Percentiles rank a stretch among this genome's conserved stretches.
phyloP scores from a whole-genome alignment of 2,113 vertebrate genomes.

The Monopterus albus region DNA sequence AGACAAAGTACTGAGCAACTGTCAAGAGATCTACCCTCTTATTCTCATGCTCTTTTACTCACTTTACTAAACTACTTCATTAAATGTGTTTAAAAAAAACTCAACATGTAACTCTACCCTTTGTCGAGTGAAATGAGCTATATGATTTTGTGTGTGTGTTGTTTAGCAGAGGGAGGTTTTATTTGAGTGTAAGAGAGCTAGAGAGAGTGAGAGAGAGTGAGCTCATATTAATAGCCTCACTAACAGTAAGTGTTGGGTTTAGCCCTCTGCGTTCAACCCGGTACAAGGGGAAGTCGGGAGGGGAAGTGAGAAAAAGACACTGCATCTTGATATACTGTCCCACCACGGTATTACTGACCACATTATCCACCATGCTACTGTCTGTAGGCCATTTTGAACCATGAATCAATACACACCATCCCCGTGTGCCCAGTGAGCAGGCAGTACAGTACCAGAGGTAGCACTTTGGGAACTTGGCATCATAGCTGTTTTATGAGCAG shows the following conservation, averaged over 20 bases:
- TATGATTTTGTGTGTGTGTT: conserved; percentile 19
- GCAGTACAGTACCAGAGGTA: conserved; percentile 1
- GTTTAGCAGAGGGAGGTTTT: conserved; percentile 26
- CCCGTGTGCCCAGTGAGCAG: background rate
- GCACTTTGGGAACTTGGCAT: conserved; percentile 34
- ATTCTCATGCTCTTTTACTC: background rate
- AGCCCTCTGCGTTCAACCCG: conserved; percentile 75
- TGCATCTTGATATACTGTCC: conserved; percentile 78
- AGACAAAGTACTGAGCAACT: background rate
- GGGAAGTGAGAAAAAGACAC: conserved; percentile 84
- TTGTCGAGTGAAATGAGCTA: background rate
- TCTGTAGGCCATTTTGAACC: conserved; percentile 51
- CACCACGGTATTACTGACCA: conserved; percentile 75
- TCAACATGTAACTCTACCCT: background rate
- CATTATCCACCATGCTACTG: conserved; percentile 65
- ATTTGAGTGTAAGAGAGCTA: conserved; percentile 51
- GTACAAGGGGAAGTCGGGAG: conserved; percentile 83
- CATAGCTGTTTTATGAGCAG: conserved; percentile 45
- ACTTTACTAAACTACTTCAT: background rate
- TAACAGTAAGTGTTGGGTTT: conserved; percentile 86
- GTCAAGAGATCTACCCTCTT: background rate
- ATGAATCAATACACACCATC: conserved; percentile 64
- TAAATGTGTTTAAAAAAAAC: background rate
- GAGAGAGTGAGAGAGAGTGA: conserved; percentile 32
- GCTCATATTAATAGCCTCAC: conserved; percentile 81